Evolutionary conservation across 2,113 vertebrate species (phyloP).

Genomic region (Mystacornis crossleyi): DNA sequence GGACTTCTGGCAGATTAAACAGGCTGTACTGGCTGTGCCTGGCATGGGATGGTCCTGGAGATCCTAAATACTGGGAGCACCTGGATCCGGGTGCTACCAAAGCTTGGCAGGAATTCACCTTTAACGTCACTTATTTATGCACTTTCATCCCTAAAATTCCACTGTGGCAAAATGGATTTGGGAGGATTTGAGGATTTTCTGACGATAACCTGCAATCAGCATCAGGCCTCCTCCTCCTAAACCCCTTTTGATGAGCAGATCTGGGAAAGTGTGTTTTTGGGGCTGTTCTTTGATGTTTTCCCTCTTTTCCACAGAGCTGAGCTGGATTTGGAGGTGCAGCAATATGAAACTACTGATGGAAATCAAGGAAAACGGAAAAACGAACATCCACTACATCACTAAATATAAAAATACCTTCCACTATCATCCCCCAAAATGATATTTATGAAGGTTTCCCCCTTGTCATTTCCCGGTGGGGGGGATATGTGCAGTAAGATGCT

Average conservation of each 20-base stretch:
- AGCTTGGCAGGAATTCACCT: background rate
- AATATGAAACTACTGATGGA: background rate
- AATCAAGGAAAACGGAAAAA: background rate
- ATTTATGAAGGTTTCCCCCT: background rate
- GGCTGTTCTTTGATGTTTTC: background rate
- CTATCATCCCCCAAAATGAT: background rate
- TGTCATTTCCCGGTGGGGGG: background rate
- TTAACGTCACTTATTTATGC: background rate
- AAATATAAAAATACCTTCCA: background rate
- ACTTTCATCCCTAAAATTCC: background rate
- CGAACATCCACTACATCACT: background rate
- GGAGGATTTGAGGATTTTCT: background rate
- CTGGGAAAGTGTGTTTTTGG: background rate
- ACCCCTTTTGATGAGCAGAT: background rate
- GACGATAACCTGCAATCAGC: background rate
- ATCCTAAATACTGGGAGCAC: background rate
- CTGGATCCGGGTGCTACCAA: background rate
- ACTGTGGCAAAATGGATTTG: background rate
- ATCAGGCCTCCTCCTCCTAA: background rate
- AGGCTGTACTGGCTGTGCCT: background rate
- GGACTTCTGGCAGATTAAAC: no score
- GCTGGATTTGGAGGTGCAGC: background rate
- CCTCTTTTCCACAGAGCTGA: background rate
- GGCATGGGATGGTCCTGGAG: background rate
- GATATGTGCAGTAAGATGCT: background rate